Evolutionary conservation across 2,797 vertebrate species (phyloP).

Genomic region (Ataeniobius toweri): DNA sequence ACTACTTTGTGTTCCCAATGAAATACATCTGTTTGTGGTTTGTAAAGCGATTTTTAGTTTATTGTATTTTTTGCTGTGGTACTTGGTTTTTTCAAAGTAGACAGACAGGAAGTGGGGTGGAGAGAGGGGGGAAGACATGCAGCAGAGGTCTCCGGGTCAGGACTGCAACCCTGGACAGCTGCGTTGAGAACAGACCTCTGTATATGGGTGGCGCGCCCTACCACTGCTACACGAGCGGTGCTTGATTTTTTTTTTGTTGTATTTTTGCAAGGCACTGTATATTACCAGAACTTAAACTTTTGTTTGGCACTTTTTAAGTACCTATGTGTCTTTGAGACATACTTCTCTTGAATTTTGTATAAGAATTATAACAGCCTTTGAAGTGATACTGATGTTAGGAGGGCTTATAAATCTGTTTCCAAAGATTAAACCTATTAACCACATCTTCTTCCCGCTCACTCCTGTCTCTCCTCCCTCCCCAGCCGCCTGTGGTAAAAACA

Average conservation of each 20-base stretch:
- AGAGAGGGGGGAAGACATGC: too few relatives aligned
- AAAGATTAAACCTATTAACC: conserved; percentile 56
- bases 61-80: too few relatives aligned
- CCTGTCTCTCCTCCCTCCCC: conserved; percentile 61
- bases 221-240: too few relatives aligned
- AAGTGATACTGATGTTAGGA: conserved; percentile 13
- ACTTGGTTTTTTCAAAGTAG: too few relatives aligned
- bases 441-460: conserved; percentile 38
- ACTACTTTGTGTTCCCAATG: neutral
- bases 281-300: conserved; percentile 10
- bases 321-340: neutral
- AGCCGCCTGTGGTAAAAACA: conserved; percentile 99
- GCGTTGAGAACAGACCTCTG: too few relatives aligned
- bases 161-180: too few relatives aligned
- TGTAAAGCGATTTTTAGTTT: too few relatives aligned
- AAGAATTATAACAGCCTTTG: neutral
- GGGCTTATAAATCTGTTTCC: conserved; percentile 12
- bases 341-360: neutral
- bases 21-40: neutral
- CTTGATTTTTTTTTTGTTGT: too few relatives aligned
- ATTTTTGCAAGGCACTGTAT: neutral
- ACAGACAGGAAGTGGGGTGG: too few relatives aligned
- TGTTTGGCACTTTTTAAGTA: conserved; percentile 3
- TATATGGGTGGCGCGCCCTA: too few relatives aligned
- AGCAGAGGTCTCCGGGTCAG: too few relatives aligned